These are phyloP conservation scores for Salpingus planirostris DNA, from an alignment of 2,888 invertebrate genomes.

Conservation along the genomic window DNA sequence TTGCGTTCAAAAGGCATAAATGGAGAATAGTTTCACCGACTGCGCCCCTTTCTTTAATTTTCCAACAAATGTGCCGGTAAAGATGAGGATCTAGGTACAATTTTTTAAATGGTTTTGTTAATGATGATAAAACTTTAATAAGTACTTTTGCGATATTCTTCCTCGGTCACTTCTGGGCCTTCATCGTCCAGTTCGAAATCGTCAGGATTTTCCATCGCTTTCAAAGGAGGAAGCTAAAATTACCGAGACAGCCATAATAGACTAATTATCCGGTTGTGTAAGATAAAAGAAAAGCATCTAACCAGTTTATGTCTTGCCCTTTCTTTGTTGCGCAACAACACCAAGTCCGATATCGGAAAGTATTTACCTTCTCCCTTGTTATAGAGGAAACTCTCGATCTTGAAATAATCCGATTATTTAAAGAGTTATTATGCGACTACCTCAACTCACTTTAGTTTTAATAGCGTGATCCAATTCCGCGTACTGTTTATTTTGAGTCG, in stretches of 20 bases:
- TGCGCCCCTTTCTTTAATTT: conserved; percentile 81
- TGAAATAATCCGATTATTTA: no score
- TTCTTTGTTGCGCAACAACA: conserved; percentile 79
- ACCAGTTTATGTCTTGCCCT: conserved; percentile 72
- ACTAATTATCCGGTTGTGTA: background rate
- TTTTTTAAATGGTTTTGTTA: conserved; percentile 4
- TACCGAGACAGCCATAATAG: conserved; percentile 3
- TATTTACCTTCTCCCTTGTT: conserved; percentile 88
- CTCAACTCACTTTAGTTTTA: conserved; percentile 76
- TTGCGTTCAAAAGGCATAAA: conserved; percentile 84
- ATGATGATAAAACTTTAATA: conserved; percentile 11
- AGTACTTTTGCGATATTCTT: conserved; percentile 43
- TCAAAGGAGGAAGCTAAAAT: conserved; percentile 62
- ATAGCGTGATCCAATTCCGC: conserved; percentile 90
- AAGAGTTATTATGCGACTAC: conserved; percentile 26
- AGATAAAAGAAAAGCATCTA: conserved; percentile 17
- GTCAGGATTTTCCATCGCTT: conserved; percentile 74
- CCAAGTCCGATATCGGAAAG: conserved; percentile 82
- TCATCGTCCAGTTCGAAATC: conserved; percentile 77
- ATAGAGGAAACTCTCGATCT: conserved; percentile 88
- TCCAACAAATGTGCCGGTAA: conserved; percentile 87
- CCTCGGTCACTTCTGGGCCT: conserved; percentile 52
- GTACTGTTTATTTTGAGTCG: conserved; percentile 80
- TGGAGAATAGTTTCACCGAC: conserved; percentile 95
- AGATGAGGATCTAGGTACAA: conserved; percentile 49